A percentile compares a stretch with the other conserved stretches of the same genome.
These are phyloP conservation scores for Pteropus rufus DNA, from an alignment of 2,797 vertebrate species.

Conservation along the genomic window DNA sequence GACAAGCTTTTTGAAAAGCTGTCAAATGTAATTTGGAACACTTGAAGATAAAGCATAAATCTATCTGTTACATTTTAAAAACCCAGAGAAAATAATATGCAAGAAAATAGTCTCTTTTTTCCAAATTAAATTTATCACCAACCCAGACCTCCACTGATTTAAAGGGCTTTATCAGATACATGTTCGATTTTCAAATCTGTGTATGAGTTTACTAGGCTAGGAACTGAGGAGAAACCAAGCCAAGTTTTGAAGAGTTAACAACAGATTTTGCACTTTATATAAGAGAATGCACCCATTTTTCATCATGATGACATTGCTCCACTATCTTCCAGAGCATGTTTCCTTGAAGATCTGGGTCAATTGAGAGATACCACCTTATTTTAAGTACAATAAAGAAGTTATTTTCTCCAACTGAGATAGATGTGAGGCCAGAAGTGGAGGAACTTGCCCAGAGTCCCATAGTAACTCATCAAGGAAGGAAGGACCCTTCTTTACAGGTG, in stretches of 20 bases:
- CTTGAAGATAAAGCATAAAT: slow-evolving; percentile 47
- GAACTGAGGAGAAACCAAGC: neutral
- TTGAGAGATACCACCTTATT: neutral
- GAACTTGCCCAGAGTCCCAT: neutral
- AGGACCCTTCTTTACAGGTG: neutral
- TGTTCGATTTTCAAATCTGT: neutral
- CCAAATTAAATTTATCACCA: slow-evolving; percentile 46
- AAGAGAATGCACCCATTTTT: neutral
- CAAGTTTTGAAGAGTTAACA: neutral
- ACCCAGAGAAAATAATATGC: neutral
- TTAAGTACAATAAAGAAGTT: neutral
- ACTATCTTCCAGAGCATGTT: neutral
- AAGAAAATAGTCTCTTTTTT: slow-evolving; percentile 37
- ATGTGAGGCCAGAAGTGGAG: neutral
- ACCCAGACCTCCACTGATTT: neutral
- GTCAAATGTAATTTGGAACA: slow-evolving; percentile 44
- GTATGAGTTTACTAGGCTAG: neutral
- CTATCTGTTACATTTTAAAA: slow-evolving; percentile 13
- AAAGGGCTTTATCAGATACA: neutral
- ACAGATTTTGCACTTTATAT: neutral
- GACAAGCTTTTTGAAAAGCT: slow-evolving; percentile 40
- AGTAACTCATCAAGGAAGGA: neutral
- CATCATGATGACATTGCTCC: neutral
- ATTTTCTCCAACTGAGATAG: neutral
- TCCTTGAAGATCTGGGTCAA: neutral